Base-by-base conservation (phyloP, 2,113 vertebrate species). In the Lepisosteus oculatus region DNA sequence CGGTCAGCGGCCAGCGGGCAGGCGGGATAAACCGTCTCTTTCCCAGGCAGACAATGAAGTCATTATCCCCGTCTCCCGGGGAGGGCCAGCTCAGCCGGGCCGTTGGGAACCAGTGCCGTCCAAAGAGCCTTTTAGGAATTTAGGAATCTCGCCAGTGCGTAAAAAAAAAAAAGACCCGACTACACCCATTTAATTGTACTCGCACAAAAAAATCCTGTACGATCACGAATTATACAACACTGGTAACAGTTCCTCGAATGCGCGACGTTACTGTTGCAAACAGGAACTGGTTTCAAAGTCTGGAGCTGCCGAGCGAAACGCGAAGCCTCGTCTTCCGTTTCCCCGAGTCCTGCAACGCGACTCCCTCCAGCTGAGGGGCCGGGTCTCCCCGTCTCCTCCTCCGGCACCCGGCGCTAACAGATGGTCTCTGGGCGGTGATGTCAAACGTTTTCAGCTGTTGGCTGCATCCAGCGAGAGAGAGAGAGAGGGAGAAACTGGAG, bases 391-490 rank as follows among this genome's bases (percentile, higher is more conserved):
- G 9, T 47, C 55, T 47, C 54, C 65, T 15, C 7, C 45, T 47
- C 51, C 47, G 47, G 44, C 54, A 61, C 64, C 72, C 65, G 72
- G 59, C 68, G 64, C 43, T 47, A 69, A 72, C 69, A 72, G 70
- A 74, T 78, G 70, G 76, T 68, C 65, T 72, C 59, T 68, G 68
- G 65, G 65, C 61, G 64, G 65, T 72, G 72, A 68, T 74, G 56
- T 76, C 54, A 72, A 69, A 69, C 55, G 17, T 62, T 70, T 77
- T 77, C 67, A 70, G 67, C 73, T 69, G 61, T 56, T 69, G 45
- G 66, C 45, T 62, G 67, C 54, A 45, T 45, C 51, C 44, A 56
- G 55, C 44, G 56, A 66, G 65, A 8, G 12, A 15, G 66, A 73
- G 71, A 44, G 47, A 63, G 55, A 55, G 42, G 56, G 15, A 45